phyloP scores from a whole-genome alignment of 2,113 vertebrate species.

The Manacus vitellinus region DNA sequence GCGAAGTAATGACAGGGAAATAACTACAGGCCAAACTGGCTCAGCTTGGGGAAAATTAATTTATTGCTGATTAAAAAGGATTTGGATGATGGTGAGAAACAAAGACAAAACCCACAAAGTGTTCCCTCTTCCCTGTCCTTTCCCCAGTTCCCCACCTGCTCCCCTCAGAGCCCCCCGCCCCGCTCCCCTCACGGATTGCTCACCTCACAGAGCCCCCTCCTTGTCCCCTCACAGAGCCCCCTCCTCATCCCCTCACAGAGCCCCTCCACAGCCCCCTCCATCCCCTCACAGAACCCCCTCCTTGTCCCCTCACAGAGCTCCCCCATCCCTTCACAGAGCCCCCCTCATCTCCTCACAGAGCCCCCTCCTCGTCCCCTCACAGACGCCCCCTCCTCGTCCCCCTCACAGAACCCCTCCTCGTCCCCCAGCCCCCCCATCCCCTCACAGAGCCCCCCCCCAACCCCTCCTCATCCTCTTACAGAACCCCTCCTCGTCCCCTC shows the following conservation, averaged over 20 bases:
- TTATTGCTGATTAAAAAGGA: background rate
- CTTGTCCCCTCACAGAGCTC: too few species aligned
- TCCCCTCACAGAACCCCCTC: too few species aligned
- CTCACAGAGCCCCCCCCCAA: background rate
- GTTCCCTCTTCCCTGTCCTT: background rate
- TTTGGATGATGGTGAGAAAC: background rate
- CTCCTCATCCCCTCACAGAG: background rate
- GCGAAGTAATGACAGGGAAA: background rate
- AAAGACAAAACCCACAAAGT: background rate
- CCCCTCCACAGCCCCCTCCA: too few species aligned
- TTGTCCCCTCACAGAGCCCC: background rate
- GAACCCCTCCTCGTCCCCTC: background rate
- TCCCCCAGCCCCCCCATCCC: too few species aligned
- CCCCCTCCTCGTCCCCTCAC: too few species aligned
- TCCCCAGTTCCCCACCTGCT: background rate
- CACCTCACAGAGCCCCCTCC: background rate
- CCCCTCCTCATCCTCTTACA: background rate
- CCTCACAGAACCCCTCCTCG: background rate
- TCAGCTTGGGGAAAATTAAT: background rate
- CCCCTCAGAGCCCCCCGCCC: rapidly evolving
- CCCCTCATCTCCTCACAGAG: too few species aligned
- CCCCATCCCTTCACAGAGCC: too few species aligned
- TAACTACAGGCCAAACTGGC: background rate
- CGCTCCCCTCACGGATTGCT: background rate
- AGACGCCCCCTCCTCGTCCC: too few species aligned